Conservation (phyloP, 2,113 vertebrate species). For the Suricata suricatta region DNA sequence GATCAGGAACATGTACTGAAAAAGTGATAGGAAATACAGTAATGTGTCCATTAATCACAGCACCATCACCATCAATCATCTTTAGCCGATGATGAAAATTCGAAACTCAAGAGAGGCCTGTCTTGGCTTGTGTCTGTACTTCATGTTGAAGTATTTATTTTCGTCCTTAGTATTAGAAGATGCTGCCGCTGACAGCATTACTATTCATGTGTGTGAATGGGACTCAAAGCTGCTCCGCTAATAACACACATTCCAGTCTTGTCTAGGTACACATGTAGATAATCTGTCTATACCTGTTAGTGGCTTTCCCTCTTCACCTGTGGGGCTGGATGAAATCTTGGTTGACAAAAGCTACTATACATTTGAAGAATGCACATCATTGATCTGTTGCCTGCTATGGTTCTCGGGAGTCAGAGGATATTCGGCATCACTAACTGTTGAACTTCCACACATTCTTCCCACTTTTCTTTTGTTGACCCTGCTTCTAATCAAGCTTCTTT, state of each 20-base stretch:
- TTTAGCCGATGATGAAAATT: constrained; percentile 8
- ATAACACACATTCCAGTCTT: background rate
- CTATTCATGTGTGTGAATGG: background rate
- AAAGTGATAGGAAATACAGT: background rate
- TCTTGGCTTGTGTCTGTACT: background rate
- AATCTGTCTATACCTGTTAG: background rate
- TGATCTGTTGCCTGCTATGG: background rate
- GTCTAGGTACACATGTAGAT: background rate
- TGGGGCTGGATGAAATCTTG: background rate
- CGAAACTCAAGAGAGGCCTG: background rate
- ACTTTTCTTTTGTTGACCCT: background rate
- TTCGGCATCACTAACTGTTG: background rate
- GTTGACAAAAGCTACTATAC: background rate
- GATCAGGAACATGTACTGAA: background rate
- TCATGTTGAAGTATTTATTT: constrained; percentile 33
- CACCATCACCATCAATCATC: background rate
- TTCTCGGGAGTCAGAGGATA: background rate
- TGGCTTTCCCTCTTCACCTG: background rate
- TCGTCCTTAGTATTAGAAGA: background rate
- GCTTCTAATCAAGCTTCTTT: background rate
- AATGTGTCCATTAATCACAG: background rate
- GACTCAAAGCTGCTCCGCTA: background rate
- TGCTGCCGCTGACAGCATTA: background rate
- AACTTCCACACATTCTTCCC: background rate
- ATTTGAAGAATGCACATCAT: background rate